Base-by-base conservation (phyloP, 2,113 vertebrate genomes). In the Amazona vittata region DNA sequence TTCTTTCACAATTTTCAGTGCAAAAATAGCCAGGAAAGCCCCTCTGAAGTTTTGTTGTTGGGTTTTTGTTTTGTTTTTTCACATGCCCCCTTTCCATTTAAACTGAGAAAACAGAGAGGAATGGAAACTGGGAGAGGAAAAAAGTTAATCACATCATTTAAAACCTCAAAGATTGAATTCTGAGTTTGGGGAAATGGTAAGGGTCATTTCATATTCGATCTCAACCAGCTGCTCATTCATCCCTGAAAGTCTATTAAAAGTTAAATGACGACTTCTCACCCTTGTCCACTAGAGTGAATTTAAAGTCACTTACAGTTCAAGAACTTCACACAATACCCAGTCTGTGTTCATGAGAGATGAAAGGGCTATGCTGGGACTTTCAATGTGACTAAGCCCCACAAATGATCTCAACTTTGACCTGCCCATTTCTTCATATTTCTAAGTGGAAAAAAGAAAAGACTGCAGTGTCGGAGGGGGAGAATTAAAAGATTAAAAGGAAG, bases 281-380 rank as follows among this genome's bases (percentile, higher is more conserved):
- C 83, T 95, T 87, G 94, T 80, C 92, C 83, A 94, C 86, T 73
- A 94, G 91, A 87, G 83, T 94, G 96, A 94, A 96, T 93, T 96
- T 92, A 55, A 96, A 97, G 96, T 95, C 96, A 89, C 92, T 96
- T 94, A 95, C 83, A 95, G 94, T 96, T 96, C 95, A 97, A 93
- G 96, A 96, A 94, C 91, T 83, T 96, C 93, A 91, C 91, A 96
- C 93, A 97, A 97, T 96, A 73, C 86, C 22, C 86, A 0, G 37
- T 94, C 83, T 96, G 94, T 96, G 89, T 10, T 95, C 83, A 29
- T 8, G 46, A 63, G 70, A 97, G 91, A 96, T 97, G 94, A 97
- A 97, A 97, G 89, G 62, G 37, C 89, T 92, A 22, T 44, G 74
- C 89, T 94, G 62, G 81, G 86, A 91, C 95, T 95, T 91, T 75